Conservation (phyloP, 1,140 invertebrate species). For the Glomeris maerens region DNA sequence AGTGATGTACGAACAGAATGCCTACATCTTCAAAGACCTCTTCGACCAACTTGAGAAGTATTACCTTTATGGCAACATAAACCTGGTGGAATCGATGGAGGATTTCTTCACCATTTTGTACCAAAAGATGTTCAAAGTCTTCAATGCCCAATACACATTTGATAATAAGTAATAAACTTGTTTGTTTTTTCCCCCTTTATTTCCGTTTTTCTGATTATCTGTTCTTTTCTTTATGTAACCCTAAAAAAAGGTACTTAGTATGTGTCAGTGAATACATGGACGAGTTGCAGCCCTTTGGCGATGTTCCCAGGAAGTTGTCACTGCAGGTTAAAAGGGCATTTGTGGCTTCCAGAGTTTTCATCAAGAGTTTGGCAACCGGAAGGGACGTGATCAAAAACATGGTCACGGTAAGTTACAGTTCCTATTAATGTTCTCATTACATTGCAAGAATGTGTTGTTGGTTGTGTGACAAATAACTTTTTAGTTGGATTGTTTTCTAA, state of each 20-base stretch:
- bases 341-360: conserved; percentile 82
- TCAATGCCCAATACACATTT: conserved; percentile 80
- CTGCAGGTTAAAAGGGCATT: conserved; percentile 81
- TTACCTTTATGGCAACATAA: conserved; percentile 62
- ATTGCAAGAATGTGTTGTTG: not conserved
- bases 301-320: conserved; percentile 77
- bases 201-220: not conserved
- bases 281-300: conserved; percentile 82
- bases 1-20: conserved; percentile 83
- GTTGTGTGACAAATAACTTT: no score
- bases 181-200: not conserved
- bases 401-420: conserved; percentile 60
- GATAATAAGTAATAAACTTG: conserved; percentile 52
- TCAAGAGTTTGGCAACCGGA: conserved; percentile 67
- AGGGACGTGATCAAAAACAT: conserved; percentile 68
- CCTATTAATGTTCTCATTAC: no score
- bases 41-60: conserved; percentile 82
- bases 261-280: conserved; percentile 85
- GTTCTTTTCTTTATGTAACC: conserved; percentile 16
- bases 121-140: conserved; percentile 88
- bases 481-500: no score
- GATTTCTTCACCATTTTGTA: conserved; percentile 85
- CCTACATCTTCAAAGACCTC: conserved; percentile 79
- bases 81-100: conserved; percentile 73
- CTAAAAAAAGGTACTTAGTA: conserved; percentile 60